Evolutionary conservation across 2,113 vertebrate species (phyloP).

Genomic region (Orycteropus afer): DNA sequence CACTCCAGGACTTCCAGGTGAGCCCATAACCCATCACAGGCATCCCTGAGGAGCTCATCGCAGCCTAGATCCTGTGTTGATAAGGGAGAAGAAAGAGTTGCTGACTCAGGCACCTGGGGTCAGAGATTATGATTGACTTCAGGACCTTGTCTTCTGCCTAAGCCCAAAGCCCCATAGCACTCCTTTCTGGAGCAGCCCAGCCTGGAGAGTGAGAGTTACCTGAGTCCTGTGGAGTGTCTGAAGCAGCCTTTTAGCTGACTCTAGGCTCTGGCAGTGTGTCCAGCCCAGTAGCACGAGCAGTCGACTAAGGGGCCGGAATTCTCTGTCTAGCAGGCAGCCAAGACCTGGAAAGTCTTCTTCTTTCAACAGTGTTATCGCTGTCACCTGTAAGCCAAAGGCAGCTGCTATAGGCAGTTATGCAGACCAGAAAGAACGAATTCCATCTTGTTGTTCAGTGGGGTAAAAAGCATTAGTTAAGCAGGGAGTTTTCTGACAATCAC

Average conservation of each 20-base stretch:
- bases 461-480: not conserved
- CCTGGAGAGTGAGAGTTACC: slow-evolving; percentile 82
- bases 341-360: slow-evolving; percentile 92
- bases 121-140: not conserved
- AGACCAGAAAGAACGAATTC: not conserved
- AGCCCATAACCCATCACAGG: slow-evolving; percentile 91
- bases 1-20: slow-evolving; percentile 95
- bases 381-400: slow-evolving; percentile 87
- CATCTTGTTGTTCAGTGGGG: not conserved
- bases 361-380: slow-evolving; percentile 94
- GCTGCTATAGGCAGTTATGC: not conserved
- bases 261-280: slow-evolving; percentile 93
- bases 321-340: slow-evolving; percentile 87
- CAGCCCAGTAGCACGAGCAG: slow-evolving; percentile 95
- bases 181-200: not conserved
- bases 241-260: slow-evolving; percentile 92
- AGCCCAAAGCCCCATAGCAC: not conserved
- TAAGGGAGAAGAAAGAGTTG: not conserved
- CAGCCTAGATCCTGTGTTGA: slow-evolving; percentile 84
- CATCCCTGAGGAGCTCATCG: slow-evolving; percentile 92
- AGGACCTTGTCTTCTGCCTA: not conserved
- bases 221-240: slow-evolving; percentile 89
- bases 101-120: not conserved
- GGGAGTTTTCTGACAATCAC: not conserved
- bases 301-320: slow-evolving; percentile 93